phyloP scores from a whole-genome alignment of 2,888 invertebrate genomes.

The Acrobasis repandana region DNA sequence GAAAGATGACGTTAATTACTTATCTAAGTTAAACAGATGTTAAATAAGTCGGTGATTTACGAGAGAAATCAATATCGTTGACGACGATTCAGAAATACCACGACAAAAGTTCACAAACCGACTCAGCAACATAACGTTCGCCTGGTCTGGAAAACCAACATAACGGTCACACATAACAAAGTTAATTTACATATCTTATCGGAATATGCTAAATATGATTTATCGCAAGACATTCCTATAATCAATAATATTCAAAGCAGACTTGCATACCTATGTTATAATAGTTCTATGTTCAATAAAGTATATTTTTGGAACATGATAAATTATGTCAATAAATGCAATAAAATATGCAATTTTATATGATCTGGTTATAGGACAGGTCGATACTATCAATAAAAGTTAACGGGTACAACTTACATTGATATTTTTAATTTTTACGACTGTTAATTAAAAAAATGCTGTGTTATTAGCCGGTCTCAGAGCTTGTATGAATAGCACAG shows the following conservation, averaged over 20 bases:
- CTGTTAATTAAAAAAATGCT: conserved; percentile 37
- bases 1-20: neutral
- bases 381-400: conserved; percentile 43
- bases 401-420: conserved; percentile 39
- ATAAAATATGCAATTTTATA: conserved; percentile 27
- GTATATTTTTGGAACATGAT: conserved; percentile 18
- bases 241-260: conserved; percentile 2
- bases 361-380: conserved; percentile 26
- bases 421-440: conserved; percentile 40
- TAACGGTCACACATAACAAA: conserved; percentile 1
- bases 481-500: conserved; percentile 50
- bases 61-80: conserved; percentile 1
- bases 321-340: conserved; percentile 21
- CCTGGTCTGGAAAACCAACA: neutral
- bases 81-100: neutral
- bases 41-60: neutral
- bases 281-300: conserved; percentile 16
- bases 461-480: conserved; percentile 34
- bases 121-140: conserved; percentile 38
- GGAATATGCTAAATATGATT: neutral
- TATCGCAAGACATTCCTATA: neutral
- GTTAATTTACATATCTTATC: neutral
- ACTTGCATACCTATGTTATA: conserved; percentile 8
- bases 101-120: conserved; percentile 35
- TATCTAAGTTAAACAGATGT: neutral